These are phyloP conservation scores for Rhinolophus sinicus DNA, from an alignment of 2,113 vertebrate species.

Conservation along the genomic window DNA sequence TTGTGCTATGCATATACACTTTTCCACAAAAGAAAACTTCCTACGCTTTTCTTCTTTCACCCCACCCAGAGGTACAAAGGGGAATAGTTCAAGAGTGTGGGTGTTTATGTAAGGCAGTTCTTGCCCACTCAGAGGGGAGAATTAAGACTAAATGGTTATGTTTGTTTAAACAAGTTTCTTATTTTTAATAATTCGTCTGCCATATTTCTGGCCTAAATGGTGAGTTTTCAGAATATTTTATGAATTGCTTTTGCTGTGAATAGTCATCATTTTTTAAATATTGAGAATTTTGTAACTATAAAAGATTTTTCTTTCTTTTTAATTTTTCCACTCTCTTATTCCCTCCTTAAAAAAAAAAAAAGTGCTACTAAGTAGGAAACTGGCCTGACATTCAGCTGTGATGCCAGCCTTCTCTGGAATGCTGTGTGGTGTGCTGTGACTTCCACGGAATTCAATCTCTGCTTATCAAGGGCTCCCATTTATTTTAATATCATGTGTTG, in stretches of 20 bases:
- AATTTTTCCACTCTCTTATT: neutral
- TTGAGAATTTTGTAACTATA: neutral
- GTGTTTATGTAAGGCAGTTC: neutral
- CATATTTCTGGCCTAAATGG: neutral
- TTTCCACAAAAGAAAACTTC: neutral
- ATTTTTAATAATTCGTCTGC: neutral
- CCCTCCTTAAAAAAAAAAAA: neutral
- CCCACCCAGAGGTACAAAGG: neutral
- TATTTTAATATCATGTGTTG: conserved; percentile 45
- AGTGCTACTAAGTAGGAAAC: conserved; percentile 29
- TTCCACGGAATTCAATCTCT: conserved; percentile 70
- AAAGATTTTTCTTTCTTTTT: conserved; percentile 13
- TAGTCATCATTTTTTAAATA: conserved; percentile 11
- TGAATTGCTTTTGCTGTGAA: neutral
- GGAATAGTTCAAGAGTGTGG: neutral
- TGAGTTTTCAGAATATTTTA: conserved; percentile 42
- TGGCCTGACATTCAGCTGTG: conserved; percentile 38
- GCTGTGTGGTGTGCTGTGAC: conserved; percentile 60
- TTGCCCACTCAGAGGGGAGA: neutral
- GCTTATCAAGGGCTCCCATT: conserved; percentile 65
- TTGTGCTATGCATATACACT: neutral
- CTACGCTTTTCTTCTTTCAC: neutral
- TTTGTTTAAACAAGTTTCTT: conserved; percentile 7
- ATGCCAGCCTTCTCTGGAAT: conserved; percentile 64
- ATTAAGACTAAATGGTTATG: neutral